These are phyloP conservation scores for Noctua pronuba DNA, from an alignment of 2,888 invertebrate genomes.

Conservation along the genomic window DNA sequence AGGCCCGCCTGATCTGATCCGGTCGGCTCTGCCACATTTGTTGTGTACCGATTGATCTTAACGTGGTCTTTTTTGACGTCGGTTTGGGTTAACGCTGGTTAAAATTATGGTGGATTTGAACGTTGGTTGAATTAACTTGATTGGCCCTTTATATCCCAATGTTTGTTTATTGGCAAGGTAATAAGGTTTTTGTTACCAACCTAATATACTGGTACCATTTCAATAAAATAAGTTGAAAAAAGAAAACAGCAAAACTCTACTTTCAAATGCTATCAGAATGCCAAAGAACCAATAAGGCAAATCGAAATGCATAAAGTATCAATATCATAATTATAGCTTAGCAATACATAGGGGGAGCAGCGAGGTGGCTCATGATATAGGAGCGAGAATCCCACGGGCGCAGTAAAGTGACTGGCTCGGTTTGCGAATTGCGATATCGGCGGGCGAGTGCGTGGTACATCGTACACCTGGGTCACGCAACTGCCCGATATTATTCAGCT, in stretches of 20 bases:
- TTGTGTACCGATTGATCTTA: conserved; percentile 69
- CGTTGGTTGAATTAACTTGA: conserved; percentile 30
- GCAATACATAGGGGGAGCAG: conserved; percentile 47
- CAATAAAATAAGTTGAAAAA: not conserved
- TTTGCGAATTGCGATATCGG: conserved; percentile 75
- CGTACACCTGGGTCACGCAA: conserved; percentile 77
- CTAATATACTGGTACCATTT: not conserved
- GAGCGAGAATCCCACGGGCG: conserved; percentile 76
- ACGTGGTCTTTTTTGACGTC: conserved; percentile 53
- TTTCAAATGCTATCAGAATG: not conserved
- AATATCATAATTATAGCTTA: conserved; percentile 61
- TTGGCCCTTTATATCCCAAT: not conserved
- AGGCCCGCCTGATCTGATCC: conserved; percentile 74
- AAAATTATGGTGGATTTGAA: conserved; percentile 24
- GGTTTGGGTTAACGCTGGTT: conserved; percentile 42
- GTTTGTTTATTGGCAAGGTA: not conserved
- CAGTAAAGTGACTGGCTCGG: conserved; percentile 78
- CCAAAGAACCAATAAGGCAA: conserved; percentile 10
- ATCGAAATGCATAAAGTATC: conserved; percentile 52
- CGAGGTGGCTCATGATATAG: conserved; percentile 70
- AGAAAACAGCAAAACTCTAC: not conserved
- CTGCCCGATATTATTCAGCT: conserved; percentile 55
- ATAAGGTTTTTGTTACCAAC: not conserved
- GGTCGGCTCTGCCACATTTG: conserved; percentile 53
- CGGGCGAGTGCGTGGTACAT: conserved; percentile 68